Percentiles rank a stretch among this genome's conserved stretches.
Evolutionary conservation across 2,113 vertebrate species (phyloP).

Genomic region (Uropsilus gracilis): DNA sequence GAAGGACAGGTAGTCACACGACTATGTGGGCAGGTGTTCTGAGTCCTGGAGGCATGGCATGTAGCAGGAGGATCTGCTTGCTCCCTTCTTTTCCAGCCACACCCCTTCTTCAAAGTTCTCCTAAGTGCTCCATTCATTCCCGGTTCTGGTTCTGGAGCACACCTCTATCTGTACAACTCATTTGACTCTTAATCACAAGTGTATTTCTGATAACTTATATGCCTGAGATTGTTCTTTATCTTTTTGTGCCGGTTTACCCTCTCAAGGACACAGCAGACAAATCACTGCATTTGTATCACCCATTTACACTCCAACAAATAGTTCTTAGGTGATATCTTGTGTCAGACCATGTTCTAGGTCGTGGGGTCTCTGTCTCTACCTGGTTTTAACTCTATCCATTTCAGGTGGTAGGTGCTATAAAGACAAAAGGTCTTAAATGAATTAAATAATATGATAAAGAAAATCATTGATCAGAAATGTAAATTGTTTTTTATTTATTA

Average conservation of each 20-base stretch:
- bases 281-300: neutral
- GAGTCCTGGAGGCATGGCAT: neutral
- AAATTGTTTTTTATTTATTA: constrained; percentile 12
- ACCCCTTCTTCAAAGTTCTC: neutral
- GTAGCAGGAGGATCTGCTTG: neutral
- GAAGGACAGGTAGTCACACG: neutral
- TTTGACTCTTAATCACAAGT: neutral
- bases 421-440: neutral
- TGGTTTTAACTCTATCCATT: neutral
- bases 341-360: neutral
- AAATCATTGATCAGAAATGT: neutral
- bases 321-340: neutral
- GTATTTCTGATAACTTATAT: neutral
- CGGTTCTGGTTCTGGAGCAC: neutral
- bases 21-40: no score
- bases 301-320: neutral
- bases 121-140: no score
- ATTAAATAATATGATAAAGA: neutral
- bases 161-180: neutral
- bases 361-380: neutral
- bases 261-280: neutral
- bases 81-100: neutral
- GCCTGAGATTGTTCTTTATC: neutral
- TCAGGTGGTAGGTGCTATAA: neutral
- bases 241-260: neutral